A percentile compares a stretch with the other conserved stretches of the same genome.
These are phyloP conservation scores for Plebejus melissa DNA, from an alignment of 2,888 invertebrate species.

Conservation along the genomic window DNA sequence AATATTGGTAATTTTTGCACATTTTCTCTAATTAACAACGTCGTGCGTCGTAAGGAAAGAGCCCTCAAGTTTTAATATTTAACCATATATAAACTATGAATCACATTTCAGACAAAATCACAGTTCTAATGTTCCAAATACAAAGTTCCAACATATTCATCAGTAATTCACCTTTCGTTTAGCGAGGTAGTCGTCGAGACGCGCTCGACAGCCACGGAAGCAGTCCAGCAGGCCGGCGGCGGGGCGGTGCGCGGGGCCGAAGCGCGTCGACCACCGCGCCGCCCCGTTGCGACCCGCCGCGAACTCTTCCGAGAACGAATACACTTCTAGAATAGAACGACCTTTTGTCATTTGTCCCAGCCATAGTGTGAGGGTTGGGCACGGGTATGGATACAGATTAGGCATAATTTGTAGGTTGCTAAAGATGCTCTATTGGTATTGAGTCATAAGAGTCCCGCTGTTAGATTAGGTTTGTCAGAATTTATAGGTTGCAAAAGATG, in stretches of 20 bases:
- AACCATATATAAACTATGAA: too few species aligned
- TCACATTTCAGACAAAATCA: too few species aligned
- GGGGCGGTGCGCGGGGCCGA: slow-evolving; percentile 69
- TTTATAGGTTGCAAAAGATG: neutral
- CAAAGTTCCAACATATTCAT: too few species aligned
- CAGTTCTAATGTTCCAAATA: too few species aligned
- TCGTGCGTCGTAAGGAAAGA: too few species aligned
- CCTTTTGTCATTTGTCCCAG: neutral
- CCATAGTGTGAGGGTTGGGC: neutral
- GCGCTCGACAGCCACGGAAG: slow-evolving; percentile 85
- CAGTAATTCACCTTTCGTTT: slow-evolving; percentile 82
- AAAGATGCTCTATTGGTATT: neutral
- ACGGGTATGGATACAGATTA: neutral
- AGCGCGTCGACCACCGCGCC: slow-evolving; percentile 65
- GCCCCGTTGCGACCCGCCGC: slow-evolving; percentile 64
- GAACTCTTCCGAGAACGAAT: slow-evolving; percentile 82
- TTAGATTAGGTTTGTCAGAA: neutral
- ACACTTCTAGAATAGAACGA: slow-evolving; percentile 61
- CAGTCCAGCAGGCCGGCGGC: slow-evolving; percentile 85
- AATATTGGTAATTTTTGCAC: too few species aligned
- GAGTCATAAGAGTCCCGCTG: too few species aligned
- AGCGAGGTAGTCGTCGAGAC: slow-evolving; percentile 88
- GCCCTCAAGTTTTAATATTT: too few species aligned
- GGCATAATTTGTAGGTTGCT: neutral
- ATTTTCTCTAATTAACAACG: too few species aligned